Base-by-base conservation (phyloP, 2,113 vertebrate genomes). In the Apteryx mantelli region DNA sequence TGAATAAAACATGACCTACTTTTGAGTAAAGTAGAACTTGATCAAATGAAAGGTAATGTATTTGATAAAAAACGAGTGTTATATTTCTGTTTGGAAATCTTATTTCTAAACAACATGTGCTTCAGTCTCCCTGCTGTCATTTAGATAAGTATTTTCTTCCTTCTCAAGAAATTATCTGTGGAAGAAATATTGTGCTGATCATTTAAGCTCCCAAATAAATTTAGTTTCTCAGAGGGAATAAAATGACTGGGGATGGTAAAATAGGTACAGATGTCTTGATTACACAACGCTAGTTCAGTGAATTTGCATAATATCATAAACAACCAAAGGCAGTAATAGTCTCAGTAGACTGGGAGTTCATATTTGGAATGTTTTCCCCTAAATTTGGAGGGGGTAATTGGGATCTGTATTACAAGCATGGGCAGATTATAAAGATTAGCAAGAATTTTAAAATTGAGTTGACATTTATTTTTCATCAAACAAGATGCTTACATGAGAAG, bases 271-370 rank as follows among this genome's bases (percentile, higher is more conserved):
- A 94, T 97, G 91, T 93, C 91, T 95, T 93, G 79, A 95, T 96
- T 96, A 89, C 34, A 40, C 69, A 84, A 6, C 96, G 82, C 82
- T 97, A 80, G 46, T 87, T 94, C 36, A 73, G 52, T 91, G 89
- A 91, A 94, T 96, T 95, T 91, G 82, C 96, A 96, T 97, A 95
- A 93, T 90, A 81, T 78, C 83, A 76, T 96, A 91, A 96, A 93
- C 69, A 93, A 69, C 93, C 32, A 58, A 69, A 75, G 74, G 92
- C 81, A 19, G 2, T 94, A 78, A 65, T 7, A 63, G 79, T 70
- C 71, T 95, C 76, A 48, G 30, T 52, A 81, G 77, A 71, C 82
- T 95, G 76, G 20, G 78, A 85, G 20, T 93, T 96, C 44, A 66
- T 92, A 48, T 82, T 63, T 81, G 30, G 21, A 79, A 76, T 90